Evolutionary conservation across 2,797 vertebrate species (phyloP), one percentile per base, ranked within the genome.

Genomic region (Galaxias olidus): DNA sequence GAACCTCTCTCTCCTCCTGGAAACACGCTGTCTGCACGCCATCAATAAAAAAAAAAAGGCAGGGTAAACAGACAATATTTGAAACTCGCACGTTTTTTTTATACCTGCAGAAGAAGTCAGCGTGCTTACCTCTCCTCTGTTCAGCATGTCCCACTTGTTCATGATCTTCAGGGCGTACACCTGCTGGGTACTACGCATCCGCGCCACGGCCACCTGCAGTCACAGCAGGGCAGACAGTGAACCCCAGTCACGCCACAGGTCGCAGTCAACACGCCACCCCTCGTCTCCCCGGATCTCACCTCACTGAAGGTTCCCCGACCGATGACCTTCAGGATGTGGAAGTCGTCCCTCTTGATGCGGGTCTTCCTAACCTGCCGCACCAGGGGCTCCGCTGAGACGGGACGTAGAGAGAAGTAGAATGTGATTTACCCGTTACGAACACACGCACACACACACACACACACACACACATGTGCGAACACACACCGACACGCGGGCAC

Each of bases 71-170:
- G 4, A 68, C 61, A 64, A 49, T 0, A 41, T 47, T 59, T 19
- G 59, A 40, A 48, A 7, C 10, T 9, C 50, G 18, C 50, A 52
- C 17, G 18, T 18, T 30, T 30, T 2, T 30, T 2, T 2, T 2
- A 30, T 3, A 30, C 2, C 30, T 30, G 30, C 6, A 3, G 30
- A 30, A 30, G 30, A n/a, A n/a, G 12, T 4, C 12, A 8, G 59
- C 12, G 20, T 20, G 18, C 62, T 46, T 81, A 93, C 93, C 91
- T 94, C 91, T 72, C 93, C 91, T 65, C 89, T 82, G 72, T 92
- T 93, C 65, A 96, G 80, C 89, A 95, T 91, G 80, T 96, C 93
- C 94, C 93, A 94, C 81, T 96, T 96, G 73, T 95, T 95, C 94
- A 95, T 93, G 45, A 95, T 94, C 86, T 96, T 96, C 86, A 96